These are phyloP conservation scores for Dasyornis broadbenti DNA, from an alignment of 2,113 vertebrate genomes.

Conservation along the genomic window DNA sequence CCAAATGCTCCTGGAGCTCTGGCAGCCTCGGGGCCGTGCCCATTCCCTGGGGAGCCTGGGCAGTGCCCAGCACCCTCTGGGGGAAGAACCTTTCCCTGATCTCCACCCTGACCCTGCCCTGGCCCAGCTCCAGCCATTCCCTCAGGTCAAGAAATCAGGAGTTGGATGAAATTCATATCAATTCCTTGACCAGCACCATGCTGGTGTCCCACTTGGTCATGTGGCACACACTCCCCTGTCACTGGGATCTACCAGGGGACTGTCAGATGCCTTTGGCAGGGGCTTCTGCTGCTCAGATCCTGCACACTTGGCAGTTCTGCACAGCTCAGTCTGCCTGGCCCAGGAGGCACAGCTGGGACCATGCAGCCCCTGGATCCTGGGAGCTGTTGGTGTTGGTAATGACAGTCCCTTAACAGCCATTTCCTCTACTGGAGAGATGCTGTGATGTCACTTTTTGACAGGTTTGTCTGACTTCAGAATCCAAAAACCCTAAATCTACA, in stretches of 20 bases:
- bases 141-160: not conserved
- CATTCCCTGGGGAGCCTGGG: not conserved
- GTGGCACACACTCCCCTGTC: fast-evolving
- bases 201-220: not conserved
- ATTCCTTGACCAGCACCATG: fast-evolving
- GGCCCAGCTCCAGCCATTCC: not conserved
- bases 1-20: not conserved
- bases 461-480: not conserved
- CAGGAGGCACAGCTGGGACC: not conserved
- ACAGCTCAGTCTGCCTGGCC: not conserved
- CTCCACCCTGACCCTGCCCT: not conserved
- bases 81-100: not conserved
- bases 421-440: not conserved
- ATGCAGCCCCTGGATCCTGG: not conserved
- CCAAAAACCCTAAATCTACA: not conserved
- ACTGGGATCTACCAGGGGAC: not conserved
- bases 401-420: not conserved
- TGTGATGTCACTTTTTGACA: not conserved
- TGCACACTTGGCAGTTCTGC: not conserved
- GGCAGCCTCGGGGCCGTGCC: not conserved
- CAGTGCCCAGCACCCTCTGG: not conserved
- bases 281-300: not conserved
- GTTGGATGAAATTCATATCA: fast-evolving
- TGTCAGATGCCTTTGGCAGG: not conserved
- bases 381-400: not conserved